Percentiles rank a stretch among this genome's conserved stretches.
phyloP scores from a whole-genome alignment of 2,797 vertebrate species.

The Enteromius paludinosus region DNA sequence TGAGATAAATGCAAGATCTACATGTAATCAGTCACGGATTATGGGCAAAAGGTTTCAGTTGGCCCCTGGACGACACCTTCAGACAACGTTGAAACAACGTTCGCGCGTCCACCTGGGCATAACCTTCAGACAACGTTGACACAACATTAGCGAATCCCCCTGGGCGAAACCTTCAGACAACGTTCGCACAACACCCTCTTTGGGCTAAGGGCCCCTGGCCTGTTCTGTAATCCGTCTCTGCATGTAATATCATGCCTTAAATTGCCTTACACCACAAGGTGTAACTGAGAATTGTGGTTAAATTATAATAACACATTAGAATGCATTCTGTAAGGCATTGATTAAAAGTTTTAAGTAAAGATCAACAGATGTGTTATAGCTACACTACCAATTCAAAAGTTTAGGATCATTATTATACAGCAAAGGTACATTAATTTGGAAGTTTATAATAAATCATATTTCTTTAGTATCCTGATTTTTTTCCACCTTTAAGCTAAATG shows the following conservation, averaged over 20 bases:
- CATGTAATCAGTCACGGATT: too few relatives aligned
- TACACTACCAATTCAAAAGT: neutral
- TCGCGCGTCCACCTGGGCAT: too few relatives aligned
- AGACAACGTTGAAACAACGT: too few relatives aligned
- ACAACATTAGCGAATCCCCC: too few relatives aligned
- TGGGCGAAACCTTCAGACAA: too few relatives aligned
- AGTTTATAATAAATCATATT: too few relatives aligned
- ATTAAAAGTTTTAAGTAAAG: neutral
- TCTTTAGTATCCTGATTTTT: neutral
- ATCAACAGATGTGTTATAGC: neutral
- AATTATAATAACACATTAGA: neutral
- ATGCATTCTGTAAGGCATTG: neutral
- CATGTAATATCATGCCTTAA: neutral
- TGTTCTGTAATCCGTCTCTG: too few relatives aligned
- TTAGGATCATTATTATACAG: neutral
- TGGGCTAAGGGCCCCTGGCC: too few relatives aligned
- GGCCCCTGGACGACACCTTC: too few relatives aligned
- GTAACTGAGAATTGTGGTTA: neutral
- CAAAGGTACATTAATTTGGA: neutral
- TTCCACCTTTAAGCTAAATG: neutral
- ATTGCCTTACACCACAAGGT: neutral
- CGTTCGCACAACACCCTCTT: too few relatives aligned
- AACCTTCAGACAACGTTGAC: too few relatives aligned
- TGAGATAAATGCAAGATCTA: neutral
- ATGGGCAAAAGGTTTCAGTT: too few relatives aligned